Conservation (phyloP, 2,888 invertebrate species). For the Aquatica leii region DNA sequence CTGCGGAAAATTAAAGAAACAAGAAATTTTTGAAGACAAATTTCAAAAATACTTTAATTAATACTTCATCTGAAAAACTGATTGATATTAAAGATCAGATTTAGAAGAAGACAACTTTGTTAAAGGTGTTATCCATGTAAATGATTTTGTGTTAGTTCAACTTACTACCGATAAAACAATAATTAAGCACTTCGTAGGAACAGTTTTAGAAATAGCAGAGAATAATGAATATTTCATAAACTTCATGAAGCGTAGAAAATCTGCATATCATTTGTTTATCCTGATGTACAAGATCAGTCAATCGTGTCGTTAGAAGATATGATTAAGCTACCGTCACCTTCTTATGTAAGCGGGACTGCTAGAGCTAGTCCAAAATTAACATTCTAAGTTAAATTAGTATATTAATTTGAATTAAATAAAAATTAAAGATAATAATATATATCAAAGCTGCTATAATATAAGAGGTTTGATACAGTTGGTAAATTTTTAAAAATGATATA, state of each 20-base stretch:
- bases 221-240: no score
- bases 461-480: conserved; percentile 14
- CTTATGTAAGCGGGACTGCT: no score
- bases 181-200: no score
- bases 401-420: no score
- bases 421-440: conserved; percentile 3
- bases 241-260: no score
- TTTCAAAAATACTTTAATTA: conserved; percentile 6
- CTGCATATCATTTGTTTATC: conserved; percentile 5
- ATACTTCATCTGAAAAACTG: conserved; percentile 10
- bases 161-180: no score
- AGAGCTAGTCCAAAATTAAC: no score
- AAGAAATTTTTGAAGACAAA: conserved; percentile 3
- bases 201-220: no score
- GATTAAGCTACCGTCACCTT: no score
- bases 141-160: neutral
- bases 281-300: neutral
- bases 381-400: no score
- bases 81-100: conserved; percentile 7
- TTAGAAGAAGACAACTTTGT: conserved; percentile 7
- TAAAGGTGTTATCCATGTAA: neutral
- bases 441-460: conserved; percentile 17
- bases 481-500: conserved; percentile 10
- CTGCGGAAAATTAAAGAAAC: conserved; percentile 10
- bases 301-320: conserved; percentile 3